Base-by-base conservation (phyloP, 2,113 vertebrate species). In the Synodontis membranacea region DNA sequence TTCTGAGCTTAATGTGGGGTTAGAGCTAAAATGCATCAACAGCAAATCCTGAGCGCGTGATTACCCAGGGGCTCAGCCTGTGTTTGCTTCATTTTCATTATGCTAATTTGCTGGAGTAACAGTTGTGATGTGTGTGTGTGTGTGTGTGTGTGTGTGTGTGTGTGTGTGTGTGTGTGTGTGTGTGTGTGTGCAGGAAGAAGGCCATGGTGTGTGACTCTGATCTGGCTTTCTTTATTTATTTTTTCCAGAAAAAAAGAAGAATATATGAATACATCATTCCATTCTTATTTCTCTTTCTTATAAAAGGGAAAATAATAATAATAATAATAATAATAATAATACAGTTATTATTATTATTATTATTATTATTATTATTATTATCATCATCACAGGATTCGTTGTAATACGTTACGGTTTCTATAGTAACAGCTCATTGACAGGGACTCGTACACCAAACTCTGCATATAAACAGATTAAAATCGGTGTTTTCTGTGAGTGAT, bases 131-230 rank as follows among this genome's bases (percentile, higher is more conserved):
- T 46, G 70, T 74, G 72, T 28, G 42, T 74, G 72, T 28, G 42
- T 74, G 72, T 28, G 42, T 74, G 72, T 28, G 42, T 74, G 72
- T 28, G 42, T 74, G 72, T 28, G 42, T 74, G 72, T 28, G 42
- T n/a, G n/a, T 75, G 72, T 46, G 70, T 75, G 72, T 46, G 70
- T 75, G 72, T 46, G 70, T 75, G 72, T 46, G 70, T 75, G 72
- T 46, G 70, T 75, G 72, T 46, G 70, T 74, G 72, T 28, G 42
- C 23, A 75, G 25, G 44, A 48, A 75, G 42, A 19, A 75, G 25
- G 42, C 70, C 11, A 2, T 25, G 21, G 3, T 74, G 39, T 28
- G 23, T 28, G 10, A 17, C 3, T 8, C 31, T 37, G 17, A 39
- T 17, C 1, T 66, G 4, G 8, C 4, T 42, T 70, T 39, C 0